Conservation (phyloP, 2,113 vertebrate genomes). For the Corydoras maculifer region DNA sequence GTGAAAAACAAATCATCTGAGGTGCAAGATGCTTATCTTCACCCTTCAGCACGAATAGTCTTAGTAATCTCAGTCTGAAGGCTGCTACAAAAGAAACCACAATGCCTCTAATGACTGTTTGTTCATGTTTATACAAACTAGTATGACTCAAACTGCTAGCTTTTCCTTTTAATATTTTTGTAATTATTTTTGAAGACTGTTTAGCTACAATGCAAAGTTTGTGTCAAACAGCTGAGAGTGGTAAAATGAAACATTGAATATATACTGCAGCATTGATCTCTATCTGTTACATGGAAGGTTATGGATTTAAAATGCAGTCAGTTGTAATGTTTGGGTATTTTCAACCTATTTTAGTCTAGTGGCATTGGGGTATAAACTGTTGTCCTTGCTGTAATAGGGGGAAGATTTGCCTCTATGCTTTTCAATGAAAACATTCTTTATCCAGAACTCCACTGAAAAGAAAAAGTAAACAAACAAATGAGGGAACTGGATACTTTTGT, state of each 20-base stretch:
- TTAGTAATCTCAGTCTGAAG: slow-evolving; percentile 13
- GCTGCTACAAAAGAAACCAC: slow-evolving; percentile 23
- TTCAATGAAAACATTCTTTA: slow-evolving; percentile 59
- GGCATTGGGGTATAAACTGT: slow-evolving; percentile 57
- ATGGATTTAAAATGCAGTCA: slow-evolving; percentile 84
- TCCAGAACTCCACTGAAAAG: slow-evolving; percentile 47
- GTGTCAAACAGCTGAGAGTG: slow-evolving; percentile 31
- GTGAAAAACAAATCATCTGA: slow-evolving; percentile 5
- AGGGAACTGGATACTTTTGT: slow-evolving; percentile 37
- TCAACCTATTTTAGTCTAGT: slow-evolving; percentile 64
- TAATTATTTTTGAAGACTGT: slow-evolving; percentile 25
- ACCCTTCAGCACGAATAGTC: slow-evolving; percentile 6
- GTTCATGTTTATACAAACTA: slow-evolving; percentile 11
- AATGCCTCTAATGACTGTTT: slow-evolving; percentile 18
- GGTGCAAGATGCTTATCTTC: slow-evolving; percentile 1
- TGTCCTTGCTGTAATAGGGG: slow-evolving; percentile 49
- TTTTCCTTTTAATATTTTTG: slow-evolving; percentile 13
- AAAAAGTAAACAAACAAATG: slow-evolving; percentile 44
- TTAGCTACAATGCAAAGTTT: slow-evolving; percentile 24
- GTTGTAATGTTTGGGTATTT: slow-evolving; percentile 63
- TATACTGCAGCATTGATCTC: slow-evolving; percentile 30
- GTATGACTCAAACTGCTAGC: background rate
- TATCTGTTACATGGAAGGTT: slow-evolving; percentile 59
- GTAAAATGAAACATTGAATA: slow-evolving; percentile 23
- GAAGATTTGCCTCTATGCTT: slow-evolving; percentile 46